A percentile compares a stretch with the other conserved stretches of the same genome.
phyloP scores from a whole-genome alignment of 2,113 vertebrate genomes.

The Poeciliopsis turrubarensis region DNA sequence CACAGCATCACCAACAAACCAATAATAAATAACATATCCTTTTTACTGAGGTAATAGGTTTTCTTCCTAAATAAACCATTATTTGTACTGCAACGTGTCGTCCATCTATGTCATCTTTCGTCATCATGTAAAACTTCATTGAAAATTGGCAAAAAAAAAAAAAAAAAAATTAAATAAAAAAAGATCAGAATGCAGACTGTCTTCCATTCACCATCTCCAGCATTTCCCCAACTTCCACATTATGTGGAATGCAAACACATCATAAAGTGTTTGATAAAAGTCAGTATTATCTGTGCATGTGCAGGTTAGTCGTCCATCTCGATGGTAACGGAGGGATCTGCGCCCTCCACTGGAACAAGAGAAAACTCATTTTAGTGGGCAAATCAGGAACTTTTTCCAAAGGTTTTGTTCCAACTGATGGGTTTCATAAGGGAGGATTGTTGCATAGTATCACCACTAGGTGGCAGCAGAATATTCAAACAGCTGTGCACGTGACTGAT shows the following conservation, averaged over 20 bases:
- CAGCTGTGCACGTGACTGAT: not conserved
- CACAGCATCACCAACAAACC: not conserved
- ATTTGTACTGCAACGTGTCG: conserved; percentile 17
- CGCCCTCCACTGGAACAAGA: conserved; percentile 70
- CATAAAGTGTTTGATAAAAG: conserved; percentile 18
- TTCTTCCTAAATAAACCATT: conserved; percentile 4
- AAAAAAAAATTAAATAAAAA: not conserved
- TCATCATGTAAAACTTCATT: conserved; percentile 23
- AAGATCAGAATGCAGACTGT: conserved; percentile 26
- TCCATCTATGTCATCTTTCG: conserved; percentile 19
- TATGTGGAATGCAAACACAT: conserved; percentile 50
- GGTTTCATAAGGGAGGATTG: not conserved
- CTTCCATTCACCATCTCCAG: conserved; percentile 35
- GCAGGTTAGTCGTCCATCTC: conserved; percentile 74
- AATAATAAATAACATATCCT: not conserved
- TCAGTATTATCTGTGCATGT: conserved; percentile 23
- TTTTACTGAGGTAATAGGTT: conserved; percentile 10
- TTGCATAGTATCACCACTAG: conserved; percentile 52
- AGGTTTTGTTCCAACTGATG: not conserved
- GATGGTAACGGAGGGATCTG: conserved; percentile 75
- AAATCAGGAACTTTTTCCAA: not conserved
- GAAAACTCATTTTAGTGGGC: not conserved
- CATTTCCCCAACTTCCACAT: conserved; percentile 21
- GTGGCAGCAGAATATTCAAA: conserved; percentile 50
- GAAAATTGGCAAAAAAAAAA: conserved; percentile 36